These are phyloP conservation scores for Phengaris arion DNA, from an alignment of 2,888 invertebrate species.

Conservation along the genomic window DNA sequence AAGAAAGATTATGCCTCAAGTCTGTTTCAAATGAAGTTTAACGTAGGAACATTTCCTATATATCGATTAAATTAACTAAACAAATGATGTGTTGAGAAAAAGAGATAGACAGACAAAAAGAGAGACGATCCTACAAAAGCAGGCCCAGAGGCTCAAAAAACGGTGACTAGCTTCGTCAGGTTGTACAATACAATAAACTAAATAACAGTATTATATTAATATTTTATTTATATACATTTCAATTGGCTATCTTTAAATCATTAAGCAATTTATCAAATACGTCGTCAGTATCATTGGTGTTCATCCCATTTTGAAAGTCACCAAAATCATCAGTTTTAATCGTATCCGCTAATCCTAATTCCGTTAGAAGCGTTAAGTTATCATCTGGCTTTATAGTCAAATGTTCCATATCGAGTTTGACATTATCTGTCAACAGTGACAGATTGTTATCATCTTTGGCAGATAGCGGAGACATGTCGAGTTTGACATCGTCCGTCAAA, in stretches of 20 bases:
- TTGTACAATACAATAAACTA: background rate
- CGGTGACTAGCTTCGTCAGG: background rate
- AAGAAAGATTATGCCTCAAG: no score
- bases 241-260: conserved; percentile 60
- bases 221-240: conserved; percentile 33
- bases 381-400: conserved; percentile 32
- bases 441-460: conserved; percentile 41
- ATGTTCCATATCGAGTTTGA: conserved; percentile 35
- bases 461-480: conserved; percentile 37
- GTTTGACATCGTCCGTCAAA: conserved; percentile 44
- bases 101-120: background rate
- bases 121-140: background rate
- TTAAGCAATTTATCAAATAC: conserved; percentile 68
- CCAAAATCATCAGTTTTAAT: conserved; percentile 63
- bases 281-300: conserved; percentile 56
- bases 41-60: no score
- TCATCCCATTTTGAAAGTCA: conserved; percentile 67
- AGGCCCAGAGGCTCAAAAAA: background rate
- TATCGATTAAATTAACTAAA: no score
- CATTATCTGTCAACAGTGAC: conserved; percentile 64
- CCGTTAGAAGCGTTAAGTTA: conserved; percentile 73
- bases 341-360: conserved; percentile 78
- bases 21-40: no score
- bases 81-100: no score
- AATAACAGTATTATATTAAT: background rate